Base-by-base conservation (phyloP, 2,797 vertebrate genomes). In the Melanotaenia nigrans region DNA sequence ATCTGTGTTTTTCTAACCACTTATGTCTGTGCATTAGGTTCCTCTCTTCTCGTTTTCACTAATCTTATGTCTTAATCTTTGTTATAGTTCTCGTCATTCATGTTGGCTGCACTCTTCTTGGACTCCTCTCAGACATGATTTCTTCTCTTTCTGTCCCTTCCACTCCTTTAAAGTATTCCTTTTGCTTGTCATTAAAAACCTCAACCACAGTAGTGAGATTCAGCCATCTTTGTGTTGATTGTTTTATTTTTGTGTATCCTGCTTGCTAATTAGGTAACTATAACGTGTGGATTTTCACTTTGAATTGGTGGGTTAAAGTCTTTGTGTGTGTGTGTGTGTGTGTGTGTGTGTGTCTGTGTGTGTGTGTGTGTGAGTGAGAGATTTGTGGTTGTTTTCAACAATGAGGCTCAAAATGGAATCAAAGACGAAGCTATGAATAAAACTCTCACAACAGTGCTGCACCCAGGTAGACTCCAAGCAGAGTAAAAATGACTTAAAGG, bases 381-480 rank as follows among this genome's bases (percentile, higher is more conserved):
- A 5, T 57, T 28, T 25, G 60, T 74, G 68, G 72, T 77, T 71
- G 40, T 71, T 68, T 77, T 68, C 57, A 49, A 63, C 61, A 63
- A 77, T 76, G 75, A 68, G 33, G 20, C 79, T 84, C 66, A 25
- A 82, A 73, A 73, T 81, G 78, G 79, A 84, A 78, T 79, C 38
- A 78, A 72, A 14, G 61, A 10, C 3, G 10, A 7, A 73, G 47
- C 78, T 60, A 73, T 82, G 83, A 86, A 83, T 82, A 84, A 83
- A 84, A 72, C 51, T 78, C 45, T 78, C 60, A 65, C 54, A 61
- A 53, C 67, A 54, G 58, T 0, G 20, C 67, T 72, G 70, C 61
- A 69, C 33, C 22, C 36, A 38, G 62, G 65, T 49, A 49, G 59
- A 81, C n/a, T 49, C 80, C 59, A 56, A 75, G 61, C 64, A 71